Evolutionary conservation across 1,140 invertebrate species (phyloP), one percentile per base, ranked within the genome.

Genomic region (Anthonomus grandis): DNA sequence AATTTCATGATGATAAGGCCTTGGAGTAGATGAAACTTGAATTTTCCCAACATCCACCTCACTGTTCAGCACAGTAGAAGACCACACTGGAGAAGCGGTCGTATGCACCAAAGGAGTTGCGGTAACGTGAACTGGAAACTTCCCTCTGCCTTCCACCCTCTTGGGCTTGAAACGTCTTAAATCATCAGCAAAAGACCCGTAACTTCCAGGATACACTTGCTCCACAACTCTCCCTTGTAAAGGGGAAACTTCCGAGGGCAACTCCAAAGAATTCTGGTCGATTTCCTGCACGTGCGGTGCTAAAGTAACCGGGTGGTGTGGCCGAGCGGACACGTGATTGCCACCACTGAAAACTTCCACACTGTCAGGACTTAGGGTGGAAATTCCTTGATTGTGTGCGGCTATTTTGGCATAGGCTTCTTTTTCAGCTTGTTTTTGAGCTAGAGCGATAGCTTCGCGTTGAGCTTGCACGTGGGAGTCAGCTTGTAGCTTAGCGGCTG

Each of bases 401-500:
- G 42, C 54, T 23, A 64, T 59, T 54, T 66, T 60, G n/a, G 59
- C 60, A 19, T 63, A 48, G 4, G 57, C 64, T 24, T 39, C 57
- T 46, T 64, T 52, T 47, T 65, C 37, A 24, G 60, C 64, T 55
- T 66, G 23, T 15, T 47, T 51, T n/a, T 60, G 59, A 24, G 64
- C 62, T 10, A 37, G 42, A 8, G 38, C 60, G 6, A 68, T 65
- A 31, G 66, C 66, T 39, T 61, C 36, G 24, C 65, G 60, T 38
- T 68, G 66, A 24, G 60, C 63, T 31, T 63, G 37, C 3, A 67
- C 58, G 17, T 67, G 64, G 4, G 61, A 56, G 15, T 55, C 47
- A 4, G 64, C 64, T 58, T 65, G 53, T 36, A 64, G 55, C n/a
- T 68, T 60, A 17, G 68, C 66, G 27, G 60, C 44, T 10, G 58